Conservation (phyloP, 2,113 vertebrate genomes). For the Eretmodus cyanostictus region DNA sequence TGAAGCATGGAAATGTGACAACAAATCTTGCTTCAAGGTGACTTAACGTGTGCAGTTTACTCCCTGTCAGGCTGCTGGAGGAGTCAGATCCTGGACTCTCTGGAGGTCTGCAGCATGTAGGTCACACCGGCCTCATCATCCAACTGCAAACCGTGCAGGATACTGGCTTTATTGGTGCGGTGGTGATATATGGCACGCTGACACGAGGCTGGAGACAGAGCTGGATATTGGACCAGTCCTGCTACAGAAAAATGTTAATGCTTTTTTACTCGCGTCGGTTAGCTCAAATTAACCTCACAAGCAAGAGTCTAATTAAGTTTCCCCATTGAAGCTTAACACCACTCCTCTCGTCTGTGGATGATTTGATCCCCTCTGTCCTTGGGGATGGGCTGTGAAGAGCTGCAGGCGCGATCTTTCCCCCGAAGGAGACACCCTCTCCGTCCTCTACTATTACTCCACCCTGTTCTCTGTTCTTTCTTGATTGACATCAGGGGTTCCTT, state of each 20-base stretch:
- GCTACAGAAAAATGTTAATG: conserved; percentile 61
- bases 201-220: neutral
- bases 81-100: conserved; percentile 43
- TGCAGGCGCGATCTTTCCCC: conserved; percentile 16
- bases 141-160: conserved; percentile 21
- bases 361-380: conserved; percentile 23
- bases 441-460: neutral
- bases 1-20: conserved; percentile 20
- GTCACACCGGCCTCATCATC: conserved; percentile 30
- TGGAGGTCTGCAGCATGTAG: conserved; percentile 64
- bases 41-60: neutral
- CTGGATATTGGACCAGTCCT: neutral
- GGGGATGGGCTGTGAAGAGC: conserved; percentile 22
- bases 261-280: conserved; percentile 8
- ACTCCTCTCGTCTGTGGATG: neutral
- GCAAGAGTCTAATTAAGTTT: conserved; percentile 49
- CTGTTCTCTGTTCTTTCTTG: conserved; percentile 31
- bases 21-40: conserved; percentile 21
- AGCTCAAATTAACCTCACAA: conserved; percentile 34
- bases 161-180: neutral
- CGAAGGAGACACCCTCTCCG: neutral
- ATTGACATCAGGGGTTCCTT: conserved; percentile 65
- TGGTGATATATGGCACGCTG: neutral
- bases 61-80: neutral
- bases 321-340: conserved; percentile 21